These are phyloP conservation scores for Nannoperca australis DNA, from an alignment of 2,797 vertebrate species.

Conservation along the genomic window DNA sequence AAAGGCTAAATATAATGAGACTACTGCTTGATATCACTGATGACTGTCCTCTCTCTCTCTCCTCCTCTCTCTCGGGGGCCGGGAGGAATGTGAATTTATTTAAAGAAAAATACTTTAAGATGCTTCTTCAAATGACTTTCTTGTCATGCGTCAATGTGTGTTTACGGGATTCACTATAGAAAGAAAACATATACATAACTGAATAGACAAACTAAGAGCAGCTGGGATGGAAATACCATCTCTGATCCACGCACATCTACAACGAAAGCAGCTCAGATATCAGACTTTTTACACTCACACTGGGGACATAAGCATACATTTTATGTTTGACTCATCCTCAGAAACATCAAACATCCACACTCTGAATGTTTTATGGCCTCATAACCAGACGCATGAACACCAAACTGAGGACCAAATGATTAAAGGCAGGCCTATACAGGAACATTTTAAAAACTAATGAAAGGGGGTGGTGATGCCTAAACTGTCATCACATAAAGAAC, in stretches of 20 bases:
- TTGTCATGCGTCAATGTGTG: slow-evolving; percentile 35
- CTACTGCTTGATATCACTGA: slow-evolving; percentile 61
- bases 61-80: slow-evolving; percentile 10
- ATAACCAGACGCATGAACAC: slow-evolving; percentile 21
- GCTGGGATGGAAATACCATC: slow-evolving; percentile 46
- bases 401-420: slow-evolving; percentile 27
- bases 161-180: slow-evolving; percentile 39
- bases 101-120: slow-evolving; percentile 57
- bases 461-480: not conserved
- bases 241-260: slow-evolving; percentile 49
- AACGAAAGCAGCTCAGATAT: slow-evolving; percentile 24
- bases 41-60: slow-evolving; percentile 43
- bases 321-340: slow-evolving; percentile 43
- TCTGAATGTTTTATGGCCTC: slow-evolving; percentile 48
- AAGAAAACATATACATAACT: slow-evolving; percentile 45
- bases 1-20: slow-evolving; percentile 80
- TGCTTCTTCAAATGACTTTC: slow-evolving; percentile 42
- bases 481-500: not conserved
- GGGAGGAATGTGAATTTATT: slow-evolving; percentile 35
- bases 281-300: slow-evolving; percentile 40
- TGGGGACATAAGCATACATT: slow-evolving; percentile 19
- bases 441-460: slow-evolving; percentile 31
- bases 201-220: slow-evolving; percentile 28
- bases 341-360: slow-evolving; percentile 48
- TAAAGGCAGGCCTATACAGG: not conserved